A percentile compares a stretch with the other conserved stretches of the same genome.
Evolutionary conservation across 37 sponge, comb jelly and placozoan genomes (phyloP).

Genomic region (Chondrosia reniformis): DNA sequence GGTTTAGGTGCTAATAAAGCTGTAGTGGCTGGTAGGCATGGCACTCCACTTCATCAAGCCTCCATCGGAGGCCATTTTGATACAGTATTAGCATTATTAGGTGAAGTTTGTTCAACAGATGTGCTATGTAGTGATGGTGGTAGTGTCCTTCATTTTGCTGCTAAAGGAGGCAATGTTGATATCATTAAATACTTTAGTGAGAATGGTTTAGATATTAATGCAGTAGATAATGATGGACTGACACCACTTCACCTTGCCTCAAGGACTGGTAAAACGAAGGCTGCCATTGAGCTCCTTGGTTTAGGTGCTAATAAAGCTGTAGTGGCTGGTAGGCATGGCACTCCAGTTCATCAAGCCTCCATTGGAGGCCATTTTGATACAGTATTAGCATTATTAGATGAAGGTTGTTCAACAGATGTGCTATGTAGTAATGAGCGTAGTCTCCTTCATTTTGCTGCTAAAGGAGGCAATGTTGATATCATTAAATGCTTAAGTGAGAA

Average conservation of each 20-base stretch:
- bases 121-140: neutral
- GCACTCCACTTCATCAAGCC: neutral
- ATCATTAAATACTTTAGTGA: neutral
- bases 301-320: neutral
- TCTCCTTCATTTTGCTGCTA: neutral
- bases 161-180: neutral
- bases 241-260: neutral
- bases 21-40: neutral
- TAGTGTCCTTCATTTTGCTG: neutral
- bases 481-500: neutral
- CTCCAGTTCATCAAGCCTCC: neutral
- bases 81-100: neutral
- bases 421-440: neutral
- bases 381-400: neutral
- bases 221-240: neutral
- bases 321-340: neutral
- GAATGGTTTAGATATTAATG: neutral
- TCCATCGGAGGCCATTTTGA: neutral
- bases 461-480: neutral
- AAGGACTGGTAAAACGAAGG: neutral
- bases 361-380: neutral
- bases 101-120: neutral
- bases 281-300: neutral
- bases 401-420: conserved; percentile 5
- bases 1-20: neutral